Conservation (phyloP, 35 echinoderm and acorn worm genomes). For the Apostichopus japonicus region DNA sequence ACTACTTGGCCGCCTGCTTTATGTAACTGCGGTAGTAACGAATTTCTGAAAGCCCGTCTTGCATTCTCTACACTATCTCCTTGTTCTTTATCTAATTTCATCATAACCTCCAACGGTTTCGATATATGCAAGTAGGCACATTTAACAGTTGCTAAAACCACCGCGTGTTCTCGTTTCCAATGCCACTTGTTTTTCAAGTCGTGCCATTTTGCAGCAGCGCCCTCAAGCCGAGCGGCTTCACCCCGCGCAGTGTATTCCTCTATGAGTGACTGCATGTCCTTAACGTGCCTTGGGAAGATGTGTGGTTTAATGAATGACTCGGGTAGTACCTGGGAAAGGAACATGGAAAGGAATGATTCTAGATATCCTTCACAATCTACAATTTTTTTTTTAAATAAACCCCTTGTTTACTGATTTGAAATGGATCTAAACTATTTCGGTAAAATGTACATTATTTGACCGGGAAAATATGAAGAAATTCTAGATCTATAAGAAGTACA, state of each 20-base stretch:
- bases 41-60: slow-evolving; percentile 69
- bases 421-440: too few species aligned
- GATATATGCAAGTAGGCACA: slow-evolving; percentile 94
- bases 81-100: slow-evolving; percentile 81
- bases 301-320: slow-evolving; percentile 94
- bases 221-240: slow-evolving; percentile 71
- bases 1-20: slow-evolving; percentile 75
- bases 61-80: slow-evolving; percentile 82
- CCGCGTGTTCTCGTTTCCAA: slow-evolving; percentile 77
- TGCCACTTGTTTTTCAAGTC: slow-evolving; percentile 73
- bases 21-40: slow-evolving; percentile 70
- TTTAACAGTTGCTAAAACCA: slow-evolving; percentile 74
- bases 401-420: too few species aligned
- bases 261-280: slow-evolving; percentile 87
- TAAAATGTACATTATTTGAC: too few species aligned
- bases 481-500: too few species aligned
- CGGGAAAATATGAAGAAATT: too few species aligned
- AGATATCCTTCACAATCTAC: too few species aligned
- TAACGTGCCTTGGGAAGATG: slow-evolving; percentile 91
- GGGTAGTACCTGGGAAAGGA: slow-evolving; percentile 69
- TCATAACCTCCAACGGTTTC: slow-evolving; percentile 94
- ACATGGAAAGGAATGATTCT: too few species aligned
- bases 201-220: slow-evolving; percentile 90
- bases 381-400: too few species aligned
- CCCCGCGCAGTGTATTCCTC: slow-evolving; percentile 78